These are phyloP conservation scores for Gibbula magus DNA, from an alignment of 2,888 invertebrate genomes.

Conservation along the genomic window DNA sequence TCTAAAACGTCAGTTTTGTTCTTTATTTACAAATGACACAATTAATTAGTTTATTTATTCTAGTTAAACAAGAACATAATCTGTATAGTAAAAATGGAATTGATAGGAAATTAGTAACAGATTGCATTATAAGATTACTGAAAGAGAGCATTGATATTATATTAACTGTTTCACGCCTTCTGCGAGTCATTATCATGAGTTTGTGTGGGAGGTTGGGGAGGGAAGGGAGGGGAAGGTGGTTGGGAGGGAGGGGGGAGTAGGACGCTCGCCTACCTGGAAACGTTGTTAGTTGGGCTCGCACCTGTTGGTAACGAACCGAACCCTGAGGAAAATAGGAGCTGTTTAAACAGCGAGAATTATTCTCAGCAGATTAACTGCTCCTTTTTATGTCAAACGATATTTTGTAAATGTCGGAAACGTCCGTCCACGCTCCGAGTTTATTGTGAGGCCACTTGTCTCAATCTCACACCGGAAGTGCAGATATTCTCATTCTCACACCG, in stretches of 20 bases:
- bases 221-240: background rate
- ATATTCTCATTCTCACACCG: no score
- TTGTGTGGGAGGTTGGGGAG: background rate
- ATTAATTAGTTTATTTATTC: no score
- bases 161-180: background rate
- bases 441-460: no score
- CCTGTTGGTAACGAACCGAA: background rate
- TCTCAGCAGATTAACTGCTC: background rate
- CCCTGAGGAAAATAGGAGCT: background rate
- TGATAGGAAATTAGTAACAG: no score
- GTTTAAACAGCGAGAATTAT: conserved; percentile 7
- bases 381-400: background rate
- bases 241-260: background rate
- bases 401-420: background rate
- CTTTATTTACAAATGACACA: no score
- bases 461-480: no score
- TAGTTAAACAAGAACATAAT: no score
- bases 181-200: conserved; percentile 19
- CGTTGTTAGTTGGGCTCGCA: background rate
- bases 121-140: no score
- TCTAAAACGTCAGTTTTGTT: no score
- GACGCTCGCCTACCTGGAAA: background rate
- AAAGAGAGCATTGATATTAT: no score
- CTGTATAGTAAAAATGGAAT: no score
- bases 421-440: no score